Percentiles rank a stretch among this genome's conserved stretches.
These are phyloP conservation scores for Augiades crinisus DNA, from an alignment of 2,888 invertebrate species.

Conservation along the genomic window DNA sequence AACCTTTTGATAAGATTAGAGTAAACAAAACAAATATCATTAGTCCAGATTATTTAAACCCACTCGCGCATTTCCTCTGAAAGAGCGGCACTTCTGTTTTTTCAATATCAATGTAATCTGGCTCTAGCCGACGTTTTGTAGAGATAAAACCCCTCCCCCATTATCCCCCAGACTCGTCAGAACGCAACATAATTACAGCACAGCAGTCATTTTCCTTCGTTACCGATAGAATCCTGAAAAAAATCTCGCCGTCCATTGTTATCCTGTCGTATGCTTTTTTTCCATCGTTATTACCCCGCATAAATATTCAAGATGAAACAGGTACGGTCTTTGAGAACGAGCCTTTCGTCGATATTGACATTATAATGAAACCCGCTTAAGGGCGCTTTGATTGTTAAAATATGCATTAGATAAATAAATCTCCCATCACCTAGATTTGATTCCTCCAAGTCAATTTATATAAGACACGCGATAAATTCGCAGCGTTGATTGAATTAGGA, in stretches of 20 bases:
- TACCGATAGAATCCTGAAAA: constrained; percentile 40
- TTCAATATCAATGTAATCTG: constrained; percentile 20
- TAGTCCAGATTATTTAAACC: not conserved
- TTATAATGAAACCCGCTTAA: constrained; percentile 55
- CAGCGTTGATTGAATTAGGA: constrained; percentile 6
- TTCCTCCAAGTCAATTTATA: constrained; percentile 15
- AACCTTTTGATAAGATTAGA: too few species aligned
- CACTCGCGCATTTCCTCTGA: constrained; percentile 1
- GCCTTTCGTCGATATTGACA: constrained; percentile 50
- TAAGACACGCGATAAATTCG: constrained; percentile 6
- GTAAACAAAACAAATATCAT: not conserved
- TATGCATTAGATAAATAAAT: constrained; percentile 52
- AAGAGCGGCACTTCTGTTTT: constrained; percentile 6
- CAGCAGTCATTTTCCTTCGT: constrained; percentile 33
- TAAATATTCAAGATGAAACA: constrained; percentile 63
- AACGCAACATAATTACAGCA: constrained; percentile 46
- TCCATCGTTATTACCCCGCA: constrained; percentile 50
- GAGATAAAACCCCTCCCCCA: constrained; percentile 16
- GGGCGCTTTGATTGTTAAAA: constrained; percentile 54
- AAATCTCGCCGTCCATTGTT: constrained; percentile 49
- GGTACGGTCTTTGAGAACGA: constrained; percentile 49
- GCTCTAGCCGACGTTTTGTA: constrained; percentile 13
- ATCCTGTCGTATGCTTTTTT: constrained; percentile 48
- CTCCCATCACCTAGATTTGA: constrained; percentile 3
- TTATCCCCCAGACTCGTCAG: constrained; percentile 40